These are phyloP conservation scores for Parotia lawesii DNA, from an alignment of 2,113 vertebrate genomes.

Conservation along the genomic window DNA sequence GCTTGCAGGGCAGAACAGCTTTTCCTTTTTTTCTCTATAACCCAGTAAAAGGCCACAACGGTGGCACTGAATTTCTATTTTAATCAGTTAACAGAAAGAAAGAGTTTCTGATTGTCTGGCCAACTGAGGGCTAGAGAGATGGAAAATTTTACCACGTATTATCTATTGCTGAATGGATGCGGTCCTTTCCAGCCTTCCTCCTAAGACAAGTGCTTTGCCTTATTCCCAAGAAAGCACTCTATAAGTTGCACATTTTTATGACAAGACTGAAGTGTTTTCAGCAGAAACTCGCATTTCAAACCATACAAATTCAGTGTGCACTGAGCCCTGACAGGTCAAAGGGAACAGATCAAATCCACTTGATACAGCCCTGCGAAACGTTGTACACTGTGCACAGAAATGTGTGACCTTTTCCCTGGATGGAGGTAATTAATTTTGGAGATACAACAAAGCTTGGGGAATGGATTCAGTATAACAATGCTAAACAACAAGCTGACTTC, in stretches of 20 bases:
- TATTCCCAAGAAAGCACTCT: not conserved
- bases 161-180: not conserved
- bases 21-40: not conserved
- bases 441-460: not conserved
- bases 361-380: not conserved
- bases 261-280: not conserved
- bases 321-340: not conserved
- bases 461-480: not conserved
- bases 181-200: not conserved
- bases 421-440: not conserved
- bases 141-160: not conserved
- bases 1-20: constrained; percentile 44
- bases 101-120: not conserved
- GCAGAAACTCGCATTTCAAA: not conserved
- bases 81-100: constrained; percentile 4
- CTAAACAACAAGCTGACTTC: not conserved
- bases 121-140: not conserved
- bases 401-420: not conserved
- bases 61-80: constrained; percentile 30
- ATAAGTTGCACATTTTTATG: not conserved
- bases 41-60: not conserved
- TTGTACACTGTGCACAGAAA: not conserved
- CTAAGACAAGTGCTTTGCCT: not conserved
- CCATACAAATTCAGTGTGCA: not conserved
- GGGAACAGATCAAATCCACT: not conserved